Evolutionary conservation across 2,888 invertebrate species (phyloP).

Genomic region (Ophonus ardosiacus): DNA sequence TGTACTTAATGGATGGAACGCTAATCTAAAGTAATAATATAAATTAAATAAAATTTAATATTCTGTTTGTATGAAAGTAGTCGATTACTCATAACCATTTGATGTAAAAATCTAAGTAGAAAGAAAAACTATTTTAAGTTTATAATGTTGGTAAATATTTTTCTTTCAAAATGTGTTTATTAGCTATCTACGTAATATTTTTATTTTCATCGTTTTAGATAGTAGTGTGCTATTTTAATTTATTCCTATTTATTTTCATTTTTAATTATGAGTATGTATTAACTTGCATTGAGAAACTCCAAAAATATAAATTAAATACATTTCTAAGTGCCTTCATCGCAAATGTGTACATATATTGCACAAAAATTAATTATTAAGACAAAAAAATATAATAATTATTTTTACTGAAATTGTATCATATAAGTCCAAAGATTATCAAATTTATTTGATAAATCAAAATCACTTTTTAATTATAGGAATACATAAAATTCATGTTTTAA

Average conservation of each 20-base stretch:
- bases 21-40: too few species aligned
- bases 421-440: conserved; percentile 2
- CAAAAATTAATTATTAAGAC: neutral
- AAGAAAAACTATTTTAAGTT: neutral
- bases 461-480: neutral
- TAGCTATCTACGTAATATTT: neutral
- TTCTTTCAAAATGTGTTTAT: neutral
- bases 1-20: too few species aligned
- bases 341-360: conserved; percentile 2
- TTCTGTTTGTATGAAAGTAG: too few species aligned
- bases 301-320: neutral
- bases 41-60: too few species aligned
- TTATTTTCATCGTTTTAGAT: neutral
- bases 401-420: conserved; percentile 3
- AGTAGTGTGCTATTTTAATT: neutral
- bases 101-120: too few species aligned
- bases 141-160: neutral
- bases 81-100: too few species aligned
- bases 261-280: neutral
- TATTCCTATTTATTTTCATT: conserved; percentile 27
- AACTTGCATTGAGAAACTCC: neutral
- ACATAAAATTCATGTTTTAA: neutral
- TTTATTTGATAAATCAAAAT: neutral
- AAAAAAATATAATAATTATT: neutral
- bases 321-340: conserved; percentile 25